Conservation (phyloP, 1,140 invertebrate species). For the Drosophila kepulauana region DNA sequence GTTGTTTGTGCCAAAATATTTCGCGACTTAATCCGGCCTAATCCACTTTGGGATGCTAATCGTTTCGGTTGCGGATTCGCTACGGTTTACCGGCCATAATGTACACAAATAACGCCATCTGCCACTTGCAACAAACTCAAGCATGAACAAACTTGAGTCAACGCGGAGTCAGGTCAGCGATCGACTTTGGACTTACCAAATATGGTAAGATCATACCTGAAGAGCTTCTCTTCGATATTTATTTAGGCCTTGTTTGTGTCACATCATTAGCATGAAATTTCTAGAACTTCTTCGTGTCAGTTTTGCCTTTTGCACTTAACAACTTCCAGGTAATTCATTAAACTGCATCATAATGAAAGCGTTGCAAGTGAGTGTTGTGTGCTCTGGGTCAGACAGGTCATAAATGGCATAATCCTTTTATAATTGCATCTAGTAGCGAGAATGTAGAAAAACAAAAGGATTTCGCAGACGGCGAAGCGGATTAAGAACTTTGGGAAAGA, state of each 20-base stretch:
- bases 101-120: constrained; percentile 40
- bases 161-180: constrained; percentile 2
- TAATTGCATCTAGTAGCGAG: constrained; percentile 78
- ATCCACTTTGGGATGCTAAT: constrained; percentile 64
- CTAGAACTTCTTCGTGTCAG: constrained; percentile 4
- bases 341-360: constrained; percentile 62
- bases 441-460: constrained; percentile 75
- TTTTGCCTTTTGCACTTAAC: constrained; percentile 48
- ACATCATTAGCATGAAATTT: constrained; percentile 30
- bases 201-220: neutral
- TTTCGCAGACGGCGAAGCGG: constrained; percentile 50
- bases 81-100: constrained; percentile 64
- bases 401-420: constrained; percentile 79
- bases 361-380: constrained; percentile 20
- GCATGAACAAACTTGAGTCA: constrained; percentile 41
- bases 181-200: neutral
- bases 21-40: constrained; percentile 72
- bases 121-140: constrained; percentile 2
- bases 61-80: constrained; percentile 6
- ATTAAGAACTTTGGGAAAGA: constrained; percentile 76
- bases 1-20: constrained; percentile 82
- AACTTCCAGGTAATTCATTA: constrained; percentile 81
- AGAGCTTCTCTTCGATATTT: constrained; percentile 17
- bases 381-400: constrained; percentile 34
- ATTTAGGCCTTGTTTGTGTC: constrained; percentile 18